Evolutionary conservation across 2,888 invertebrate genomes (phyloP), one percentile per base, ranked within the genome.

Genomic region (Acanthacorydalis orientalis): DNA sequence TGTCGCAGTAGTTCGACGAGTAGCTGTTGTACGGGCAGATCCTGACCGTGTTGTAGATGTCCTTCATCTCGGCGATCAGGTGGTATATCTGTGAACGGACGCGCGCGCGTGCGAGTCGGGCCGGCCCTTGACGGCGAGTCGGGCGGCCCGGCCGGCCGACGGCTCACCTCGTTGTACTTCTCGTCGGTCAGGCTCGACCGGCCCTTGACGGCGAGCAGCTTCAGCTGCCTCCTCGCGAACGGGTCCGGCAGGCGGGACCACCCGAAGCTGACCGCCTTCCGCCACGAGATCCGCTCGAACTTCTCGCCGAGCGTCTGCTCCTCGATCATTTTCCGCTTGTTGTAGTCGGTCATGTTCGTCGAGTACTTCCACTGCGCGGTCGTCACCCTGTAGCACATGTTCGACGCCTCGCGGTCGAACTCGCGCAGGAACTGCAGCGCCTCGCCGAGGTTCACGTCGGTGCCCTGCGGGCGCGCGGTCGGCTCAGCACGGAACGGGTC

Each of bases 41-140:
- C 57, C 77, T 77, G 0, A 80, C 79, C 14, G 77, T 74, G 50
- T 80, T 77, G 65, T 83, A 86, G 31, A 79, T 70, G 55, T 83
- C 83, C 58, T 83, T 84, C 86, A 87, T 86, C 59, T 84, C 80
- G 0, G 78, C 68, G 54, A 85, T 77, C 33, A 83, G 57, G 57
- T 78, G 78, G 55, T 81, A 78, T 47, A 83, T 72, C 83, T 83
- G 64, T 2, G 67, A 6, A 6, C 23, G 23, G 23, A 23, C 2
- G 2, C 6, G 23, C 23, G 23, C 2, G 2, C 23, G 23, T 23
- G 3, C n/a, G n/a, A n/a, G 23, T 23, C 23, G 6, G 23, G 6
- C 2, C 23, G 3, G 23, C 23, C 3, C 6, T 23, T 6, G 23
- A 23, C n/a, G n/a, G 6, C 23, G 23, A 23, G 2, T 4, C 23